Base-by-base conservation (phyloP, 1,140 invertebrate genomes). In the Sinella curviseta region DNA sequence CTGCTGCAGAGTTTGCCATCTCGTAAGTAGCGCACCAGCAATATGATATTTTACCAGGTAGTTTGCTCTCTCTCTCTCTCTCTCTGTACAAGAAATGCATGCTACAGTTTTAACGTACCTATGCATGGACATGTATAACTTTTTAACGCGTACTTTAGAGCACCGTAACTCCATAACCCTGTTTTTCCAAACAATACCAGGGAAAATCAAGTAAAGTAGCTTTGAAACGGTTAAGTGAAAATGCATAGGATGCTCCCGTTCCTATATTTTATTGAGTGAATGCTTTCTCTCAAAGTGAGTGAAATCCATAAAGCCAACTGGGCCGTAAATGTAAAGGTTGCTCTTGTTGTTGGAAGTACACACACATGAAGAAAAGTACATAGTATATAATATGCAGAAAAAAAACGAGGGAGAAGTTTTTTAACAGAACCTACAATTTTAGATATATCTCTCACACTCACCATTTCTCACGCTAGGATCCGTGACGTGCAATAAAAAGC, bases 211-310 rank as follows among this genome's bases (percentile, higher is more conserved):
- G 8, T 4, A 26, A 30, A 70, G 31, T 31, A 70, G 65, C 26
- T 31, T 70, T 70, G 65, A 31, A 70, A 70, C 31, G 65, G 65
- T 70, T 70, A 70, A 70, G 65, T 70, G 65, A 70, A 70, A 31
- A 33, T 33, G 30, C 55, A 60, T 8, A 60, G 24, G 24, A 60
- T n/a, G 31, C 28, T 3, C 31, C 12, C 12, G 12, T 70, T 33
- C 2, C 28, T 70, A 31, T 70, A 31, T 70, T 14, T 60, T 60
- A n/a, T 60, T 16, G 57, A 60, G 57, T 60, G 57, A 60, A 26
- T n/a, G n/a, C 65, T 70, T 70, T 70, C 65, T 70, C 65, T 30
- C 65, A 70, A 8, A 30, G n/a, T 33, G 28, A 33, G 24, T 14
- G 57, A 65, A 70, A 70, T 70, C 28, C 31, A 70, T 16, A 33